Base-by-base conservation (phyloP, 2,113 vertebrate species). In the Clarias macrocephalus region DNA sequence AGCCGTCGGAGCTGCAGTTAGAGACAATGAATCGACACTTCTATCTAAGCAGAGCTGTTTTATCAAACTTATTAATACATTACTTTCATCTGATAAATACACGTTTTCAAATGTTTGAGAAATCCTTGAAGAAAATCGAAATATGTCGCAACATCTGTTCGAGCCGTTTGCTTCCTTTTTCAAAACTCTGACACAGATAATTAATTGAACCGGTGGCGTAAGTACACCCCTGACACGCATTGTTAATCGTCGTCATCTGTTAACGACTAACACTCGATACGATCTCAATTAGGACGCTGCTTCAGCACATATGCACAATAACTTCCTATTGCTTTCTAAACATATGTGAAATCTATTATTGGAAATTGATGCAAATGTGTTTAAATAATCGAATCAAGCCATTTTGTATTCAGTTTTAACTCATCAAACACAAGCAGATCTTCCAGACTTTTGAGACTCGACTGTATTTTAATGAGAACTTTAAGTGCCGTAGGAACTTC, bases 211-310 rank as follows among this genome's bases (percentile, higher is more conserved):
- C 57, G 21, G 0, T 25, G 33, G 57, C 57, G 33, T 60, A 81
- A 62, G 79, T 62, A 37, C 57, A 62, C 57, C 79, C 79, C 57
- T 42, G 79, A 81, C 57, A 81, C 25, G 57, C 79, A 1, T 15
- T 62, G 79, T 60, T 81, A 81, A 81, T 81, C 62, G 59, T 81
- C 25, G 79, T 81, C 79, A 81, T 81, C 79, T 81, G 79, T 81
- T 81, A 81, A 62, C 42, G 79, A 81, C 79, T 81, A 81, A 62
- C 57, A 23, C 30, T 13, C 54, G 30, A 62, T 62, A 81, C 30
- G 57, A 81, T 81, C 79, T 81, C 79, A 81, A 81, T 81, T 81
- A 81, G 57, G 7, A 3, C 57, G 3, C 79, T 37, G 79, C 57
- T 81, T 62, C 37, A 25, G 37, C 79, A 15, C 79, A 42, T 62